Percentiles rank a stretch among this genome's conserved stretches.
Evolutionary conservation across 30 jellyfish, hydroid and myxozoan species (phyloP).

Genomic region (Mastigias papua): DNA sequence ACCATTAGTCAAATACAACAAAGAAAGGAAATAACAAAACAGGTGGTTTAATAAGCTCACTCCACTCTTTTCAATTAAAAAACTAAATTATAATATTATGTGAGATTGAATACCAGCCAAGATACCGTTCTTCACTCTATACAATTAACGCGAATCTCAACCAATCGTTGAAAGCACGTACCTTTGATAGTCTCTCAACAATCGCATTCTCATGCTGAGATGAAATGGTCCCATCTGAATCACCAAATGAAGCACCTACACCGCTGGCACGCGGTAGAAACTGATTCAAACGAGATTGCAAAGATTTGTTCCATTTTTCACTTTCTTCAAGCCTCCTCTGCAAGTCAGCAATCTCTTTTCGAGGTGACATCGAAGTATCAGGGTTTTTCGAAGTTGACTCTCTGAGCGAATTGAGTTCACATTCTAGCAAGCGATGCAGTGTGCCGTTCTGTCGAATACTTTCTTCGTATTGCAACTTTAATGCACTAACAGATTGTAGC

Average conservation of each 20-base stretch:
- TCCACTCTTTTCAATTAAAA: no score
- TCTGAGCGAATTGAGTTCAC: slow-evolving; percentile 17
- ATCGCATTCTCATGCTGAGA: neutral
- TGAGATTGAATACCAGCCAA: no score
- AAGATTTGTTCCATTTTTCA: slow-evolving; percentile 72
- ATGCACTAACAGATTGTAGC: slow-evolving; percentile 50
- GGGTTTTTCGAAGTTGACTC: slow-evolving; percentile 4
- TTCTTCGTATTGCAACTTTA: slow-evolving; percentile 75
- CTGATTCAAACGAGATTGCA: slow-evolving; percentile 65
- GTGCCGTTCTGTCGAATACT: slow-evolving; percentile 81
- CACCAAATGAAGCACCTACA: slow-evolving; percentile 45
- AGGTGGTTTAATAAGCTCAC: no score
- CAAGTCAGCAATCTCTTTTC: slow-evolving; percentile 29
- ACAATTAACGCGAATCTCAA: neutral
- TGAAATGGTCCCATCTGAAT: neutral
- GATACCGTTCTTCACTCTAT: no score
- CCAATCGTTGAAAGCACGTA: neutral
- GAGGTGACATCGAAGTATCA: neutral
- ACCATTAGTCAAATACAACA: no score
- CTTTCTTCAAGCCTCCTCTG: slow-evolving; percentile 56
- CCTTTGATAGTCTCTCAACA: neutral
- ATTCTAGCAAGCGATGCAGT: slow-evolving; percentile 70
- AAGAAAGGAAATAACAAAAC: no score
- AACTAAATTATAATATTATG: no score
- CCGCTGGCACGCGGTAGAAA: slow-evolving; percentile 63